These are phyloP conservation scores for Sebastes umbrosus DNA, from an alignment of 2,797 vertebrate species.

Conservation along the genomic window DNA sequence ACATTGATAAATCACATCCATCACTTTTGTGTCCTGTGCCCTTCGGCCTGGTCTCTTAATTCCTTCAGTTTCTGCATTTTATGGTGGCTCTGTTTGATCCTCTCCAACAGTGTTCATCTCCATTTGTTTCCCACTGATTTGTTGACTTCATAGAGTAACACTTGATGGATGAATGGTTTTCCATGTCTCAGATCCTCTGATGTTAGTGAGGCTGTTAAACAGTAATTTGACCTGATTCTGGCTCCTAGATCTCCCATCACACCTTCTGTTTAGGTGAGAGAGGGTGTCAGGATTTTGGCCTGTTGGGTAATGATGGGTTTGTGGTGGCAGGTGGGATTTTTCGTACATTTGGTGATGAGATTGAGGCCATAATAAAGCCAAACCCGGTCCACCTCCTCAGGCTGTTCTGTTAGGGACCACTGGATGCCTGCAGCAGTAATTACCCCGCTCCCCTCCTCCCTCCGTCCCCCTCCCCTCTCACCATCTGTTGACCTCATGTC, in stretches of 20 bases:
- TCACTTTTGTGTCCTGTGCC: slow-evolving; percentile 8
- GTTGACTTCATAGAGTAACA: neutral
- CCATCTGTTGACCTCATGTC: slow-evolving; percentile 82
- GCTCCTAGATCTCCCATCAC: neutral
- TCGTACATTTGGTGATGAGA: slow-evolving; percentile 2
- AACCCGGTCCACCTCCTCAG: slow-evolving; percentile 33
- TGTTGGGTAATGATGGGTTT: neutral
- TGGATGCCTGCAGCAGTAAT: slow-evolving; percentile 61
- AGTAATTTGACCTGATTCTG: neutral
- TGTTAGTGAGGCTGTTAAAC: neutral
- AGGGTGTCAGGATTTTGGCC: neutral
- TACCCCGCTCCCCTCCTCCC: slow-evolving; percentile 33
- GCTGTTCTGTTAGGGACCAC: slow-evolving; percentile 35
- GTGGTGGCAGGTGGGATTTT: slow-evolving; percentile 29
- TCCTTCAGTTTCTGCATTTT: neutral
- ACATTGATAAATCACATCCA: slow-evolving; percentile 23
- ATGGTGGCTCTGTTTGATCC: neutral
- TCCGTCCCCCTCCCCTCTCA: slow-evolving; percentile 34
- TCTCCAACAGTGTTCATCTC: neutral
- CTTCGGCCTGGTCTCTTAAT: neutral
- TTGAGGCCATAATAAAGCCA: slow-evolving; percentile 16
- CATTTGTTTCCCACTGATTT: neutral
- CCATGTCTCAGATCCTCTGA: neutral
- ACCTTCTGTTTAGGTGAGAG: neutral
- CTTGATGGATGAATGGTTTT: neutral